Percentiles rank a stretch among this genome's conserved stretches.
Conservation (phyloP, 2,113 vertebrate species). For the Gnathonemus echidnorhynchus region DNA sequence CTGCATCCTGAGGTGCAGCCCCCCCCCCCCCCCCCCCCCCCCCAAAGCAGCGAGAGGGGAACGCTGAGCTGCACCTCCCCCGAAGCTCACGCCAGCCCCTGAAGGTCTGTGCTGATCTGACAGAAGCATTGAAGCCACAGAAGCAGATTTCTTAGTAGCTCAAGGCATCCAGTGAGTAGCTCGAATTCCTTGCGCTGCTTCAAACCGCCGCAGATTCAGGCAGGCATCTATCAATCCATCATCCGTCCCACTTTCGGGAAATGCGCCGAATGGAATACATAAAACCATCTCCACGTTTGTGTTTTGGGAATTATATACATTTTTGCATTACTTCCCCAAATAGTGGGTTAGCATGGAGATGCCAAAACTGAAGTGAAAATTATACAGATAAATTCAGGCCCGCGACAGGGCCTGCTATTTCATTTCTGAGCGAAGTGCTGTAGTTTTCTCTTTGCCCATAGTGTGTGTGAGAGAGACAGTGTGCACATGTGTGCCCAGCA, state of each 20-base stretch:
- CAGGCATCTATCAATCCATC: background rate
- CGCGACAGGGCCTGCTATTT: background rate
- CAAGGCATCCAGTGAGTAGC: background rate
- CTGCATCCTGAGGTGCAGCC: background rate
- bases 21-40: background rate
- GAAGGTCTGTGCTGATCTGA: background rate
- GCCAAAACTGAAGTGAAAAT: constrained; percentile 1
- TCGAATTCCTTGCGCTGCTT: background rate
- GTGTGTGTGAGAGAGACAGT: background rate
- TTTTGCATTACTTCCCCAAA: background rate
- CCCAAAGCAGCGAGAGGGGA: background rate
- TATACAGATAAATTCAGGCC: background rate
- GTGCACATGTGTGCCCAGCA: background rate
- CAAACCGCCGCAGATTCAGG: background rate
- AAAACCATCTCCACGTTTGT: background rate
- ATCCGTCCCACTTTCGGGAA: background rate
- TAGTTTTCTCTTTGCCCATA: background rate
- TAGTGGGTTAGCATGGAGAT: background rate
- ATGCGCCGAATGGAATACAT: background rate
- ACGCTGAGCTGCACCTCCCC: background rate
- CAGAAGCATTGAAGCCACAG: background rate
- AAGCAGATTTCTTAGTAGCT: background rate
- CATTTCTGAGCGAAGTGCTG: background rate
- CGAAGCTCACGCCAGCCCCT: background rate
- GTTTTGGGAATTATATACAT: background rate